These are phyloP conservation scores for Sisyra terminalis DNA, from an alignment of 2,888 invertebrate species.

Conservation along the genomic window DNA sequence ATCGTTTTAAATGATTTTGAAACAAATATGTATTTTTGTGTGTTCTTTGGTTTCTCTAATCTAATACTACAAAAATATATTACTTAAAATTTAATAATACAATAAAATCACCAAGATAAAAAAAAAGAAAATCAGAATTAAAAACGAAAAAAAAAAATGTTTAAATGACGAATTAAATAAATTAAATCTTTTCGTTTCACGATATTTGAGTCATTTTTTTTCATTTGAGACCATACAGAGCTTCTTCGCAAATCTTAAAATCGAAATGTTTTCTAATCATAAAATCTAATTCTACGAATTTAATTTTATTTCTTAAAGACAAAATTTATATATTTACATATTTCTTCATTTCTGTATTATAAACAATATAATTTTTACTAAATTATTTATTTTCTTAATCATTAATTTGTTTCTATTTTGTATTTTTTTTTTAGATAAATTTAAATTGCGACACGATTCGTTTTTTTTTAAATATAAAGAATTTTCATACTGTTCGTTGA, in stretches of 20 bases:
- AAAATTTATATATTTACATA: conserved; percentile 2
- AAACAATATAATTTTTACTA: conserved; percentile 5
- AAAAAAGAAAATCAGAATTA: background rate
- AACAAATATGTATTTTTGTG: background rate
- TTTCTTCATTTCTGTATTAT: conserved; percentile 1
- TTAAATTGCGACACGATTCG: background rate
- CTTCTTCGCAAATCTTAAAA: conserved; percentile 2
- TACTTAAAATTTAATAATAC: conserved; percentile 3
- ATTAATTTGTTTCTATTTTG: background rate
- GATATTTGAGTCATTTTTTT: conserved; percentile 2
- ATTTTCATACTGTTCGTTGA: conserved; percentile 1
- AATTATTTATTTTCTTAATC: background rate
- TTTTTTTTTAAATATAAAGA: background rate
- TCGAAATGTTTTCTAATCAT: background rate
- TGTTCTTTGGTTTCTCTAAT: conserved; percentile 7
- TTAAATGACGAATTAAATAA: background rate
- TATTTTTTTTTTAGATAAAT: background rate
- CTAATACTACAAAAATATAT: conserved; percentile 4
- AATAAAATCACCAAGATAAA: conserved; percentile 5
- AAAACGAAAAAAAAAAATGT: background rate
- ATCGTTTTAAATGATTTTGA: background rate
- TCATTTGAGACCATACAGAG: conserved; percentile 5
- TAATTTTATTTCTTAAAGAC: conserved; percentile 1
- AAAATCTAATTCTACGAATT: background rate
- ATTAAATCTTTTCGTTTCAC: conserved; percentile 2